phyloP scores from a whole-genome alignment of 2,113 vertebrate species.

The Promerops cafer region DNA sequence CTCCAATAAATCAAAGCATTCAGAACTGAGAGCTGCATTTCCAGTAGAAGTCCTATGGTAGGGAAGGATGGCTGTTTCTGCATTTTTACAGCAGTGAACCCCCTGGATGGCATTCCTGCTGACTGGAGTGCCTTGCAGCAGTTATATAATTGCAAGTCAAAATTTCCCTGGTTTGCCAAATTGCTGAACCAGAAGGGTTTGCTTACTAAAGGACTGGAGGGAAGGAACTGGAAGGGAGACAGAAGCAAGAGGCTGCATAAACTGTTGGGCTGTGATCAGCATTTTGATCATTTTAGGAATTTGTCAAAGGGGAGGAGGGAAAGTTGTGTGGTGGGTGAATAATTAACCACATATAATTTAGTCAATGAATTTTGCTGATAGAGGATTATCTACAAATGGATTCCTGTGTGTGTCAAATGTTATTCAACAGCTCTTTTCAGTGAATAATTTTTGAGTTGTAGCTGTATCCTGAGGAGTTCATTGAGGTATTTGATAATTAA shows the following conservation, averaged over 20 bases:
- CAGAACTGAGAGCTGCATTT: background rate
- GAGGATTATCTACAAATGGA: background rate
- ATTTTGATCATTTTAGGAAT: background rate
- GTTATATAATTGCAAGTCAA: slow-evolving; percentile 27
- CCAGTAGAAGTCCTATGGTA: background rate
- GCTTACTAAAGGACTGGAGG: background rate
- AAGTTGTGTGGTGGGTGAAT: background rate
- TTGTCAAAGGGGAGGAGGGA: background rate
- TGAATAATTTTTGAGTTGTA: background rate
- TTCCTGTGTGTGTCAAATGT: background rate
- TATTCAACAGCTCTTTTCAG: background rate
- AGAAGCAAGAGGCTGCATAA: background rate
- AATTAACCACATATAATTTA: background rate
- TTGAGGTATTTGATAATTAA: slow-evolving; percentile 7
- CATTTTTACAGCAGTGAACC: slow-evolving; percentile 7
- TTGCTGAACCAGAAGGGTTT: slow-evolving; percentile 46
- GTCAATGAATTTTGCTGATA: background rate
- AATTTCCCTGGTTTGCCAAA: slow-evolving; percentile 15
- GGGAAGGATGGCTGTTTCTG: background rate
- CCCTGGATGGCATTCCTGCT: slow-evolving; percentile 1
- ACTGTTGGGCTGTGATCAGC: background rate
- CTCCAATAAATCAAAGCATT: slow-evolving; percentile 50
- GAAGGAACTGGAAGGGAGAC: background rate
- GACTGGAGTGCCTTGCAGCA: slow-evolving; percentile 32
- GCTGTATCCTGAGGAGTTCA: background rate